Evolutionary conservation across 2,888 invertebrate species (phyloP).

Genomic region (Scaptomyza reducta): DNA sequence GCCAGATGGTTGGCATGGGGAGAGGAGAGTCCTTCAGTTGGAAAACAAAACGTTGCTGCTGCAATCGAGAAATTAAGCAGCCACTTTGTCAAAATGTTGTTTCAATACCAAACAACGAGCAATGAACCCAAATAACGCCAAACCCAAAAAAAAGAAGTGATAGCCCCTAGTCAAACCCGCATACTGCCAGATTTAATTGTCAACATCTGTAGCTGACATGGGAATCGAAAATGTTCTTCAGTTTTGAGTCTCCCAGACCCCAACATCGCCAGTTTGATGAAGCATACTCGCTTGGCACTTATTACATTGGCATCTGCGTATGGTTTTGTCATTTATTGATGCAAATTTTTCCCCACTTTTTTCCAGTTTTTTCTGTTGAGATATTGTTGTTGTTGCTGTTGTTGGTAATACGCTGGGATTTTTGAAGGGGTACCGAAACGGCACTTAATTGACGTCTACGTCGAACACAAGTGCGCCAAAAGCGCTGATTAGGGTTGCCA

Average conservation of each 20-base stretch:
- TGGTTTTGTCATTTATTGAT: conserved; percentile 79
- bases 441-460: conserved; percentile 76
- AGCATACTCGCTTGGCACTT: conserved; percentile 75
- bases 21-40: conserved; percentile 9
- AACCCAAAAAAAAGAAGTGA: neutral
- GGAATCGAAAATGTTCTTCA: conserved; percentile 68
- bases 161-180: conserved; percentile 10
- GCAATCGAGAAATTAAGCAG: conserved; percentile 78
- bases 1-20: neutral
- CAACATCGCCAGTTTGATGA: conserved; percentile 57
- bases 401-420: conserved; percentile 12
- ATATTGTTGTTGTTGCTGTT: neutral
- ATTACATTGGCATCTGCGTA: conserved; percentile 78
- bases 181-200: conserved; percentile 69
- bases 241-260: neutral
- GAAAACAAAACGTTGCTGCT: conserved; percentile 24
- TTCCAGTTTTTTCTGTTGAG: neutral
- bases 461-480: conserved; percentile 71
- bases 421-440: conserved; percentile 29
- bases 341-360: conserved; percentile 63
- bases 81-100: conserved; percentile 75
- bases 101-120: conserved; percentile 44
- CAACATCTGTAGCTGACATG: conserved; percentile 73
- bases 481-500: conserved; percentile 73
- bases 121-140: conserved; percentile 7